phyloP scores from a whole-genome alignment of 2,888 invertebrate species.

The Arctia plantaginis region DNA sequence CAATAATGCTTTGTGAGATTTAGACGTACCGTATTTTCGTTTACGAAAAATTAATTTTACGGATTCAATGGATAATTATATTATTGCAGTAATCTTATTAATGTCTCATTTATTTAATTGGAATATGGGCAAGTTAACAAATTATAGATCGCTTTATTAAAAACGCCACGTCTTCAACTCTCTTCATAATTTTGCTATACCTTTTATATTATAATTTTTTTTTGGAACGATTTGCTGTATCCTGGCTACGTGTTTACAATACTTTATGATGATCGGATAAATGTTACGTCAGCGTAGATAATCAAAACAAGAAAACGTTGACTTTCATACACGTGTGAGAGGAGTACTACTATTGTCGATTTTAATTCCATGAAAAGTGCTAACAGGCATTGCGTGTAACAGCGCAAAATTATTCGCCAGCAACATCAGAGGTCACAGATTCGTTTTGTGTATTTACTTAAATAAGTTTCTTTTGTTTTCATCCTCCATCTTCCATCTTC shows the following conservation, averaged over 20 bases:
- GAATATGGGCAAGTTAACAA: neutral
- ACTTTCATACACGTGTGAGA: neutral
- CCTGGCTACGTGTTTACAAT: too few relatives aligned
- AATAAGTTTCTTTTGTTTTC: too few relatives aligned
- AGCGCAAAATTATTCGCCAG: too few relatives aligned
- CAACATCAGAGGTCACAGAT: too few relatives aligned
- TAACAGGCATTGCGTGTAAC: neutral
- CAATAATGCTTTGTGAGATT: slow-evolving; percentile 21
- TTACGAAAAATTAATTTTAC: neutral
- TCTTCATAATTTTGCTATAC: too few relatives aligned
- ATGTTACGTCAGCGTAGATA: neutral
- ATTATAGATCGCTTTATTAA: too few relatives aligned
- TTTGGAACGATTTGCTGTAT: too few relatives aligned
- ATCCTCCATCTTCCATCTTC: too few relatives aligned
- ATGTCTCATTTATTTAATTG: neutral
- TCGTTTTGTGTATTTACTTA: too few relatives aligned
- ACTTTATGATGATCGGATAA: too few relatives aligned
- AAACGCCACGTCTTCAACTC: too few relatives aligned
- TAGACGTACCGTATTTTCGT: slow-evolving; percentile 17
- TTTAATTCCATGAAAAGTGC: neutral
- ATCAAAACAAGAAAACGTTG: neutral
- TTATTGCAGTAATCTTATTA: neutral
- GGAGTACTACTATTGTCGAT: neutral
- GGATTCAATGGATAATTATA: neutral
- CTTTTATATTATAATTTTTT: too few relatives aligned